Evolutionary conservation across 2,113 vertebrate species (phyloP).

Genomic region (Rafetus swinhoei): DNA sequence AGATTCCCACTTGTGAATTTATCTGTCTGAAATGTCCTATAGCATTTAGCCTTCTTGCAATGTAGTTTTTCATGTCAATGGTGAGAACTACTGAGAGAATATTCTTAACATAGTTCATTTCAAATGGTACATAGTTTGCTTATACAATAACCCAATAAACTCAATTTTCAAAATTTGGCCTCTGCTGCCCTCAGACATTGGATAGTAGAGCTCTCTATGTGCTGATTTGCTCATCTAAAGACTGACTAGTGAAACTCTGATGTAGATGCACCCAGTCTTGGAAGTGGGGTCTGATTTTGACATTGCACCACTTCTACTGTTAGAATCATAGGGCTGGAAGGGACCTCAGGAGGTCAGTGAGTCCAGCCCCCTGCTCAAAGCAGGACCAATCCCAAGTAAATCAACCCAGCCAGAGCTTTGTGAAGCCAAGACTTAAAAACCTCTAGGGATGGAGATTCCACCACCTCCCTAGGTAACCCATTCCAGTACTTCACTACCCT

Average conservation of each 20-base stretch:
- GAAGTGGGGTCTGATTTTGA: background rate
- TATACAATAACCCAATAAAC: background rate
- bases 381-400: too few species aligned
- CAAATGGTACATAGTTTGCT: background rate
- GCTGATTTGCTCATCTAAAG: background rate
- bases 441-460: too few species aligned
- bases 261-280: background rate
- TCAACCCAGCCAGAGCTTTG: too few species aligned
- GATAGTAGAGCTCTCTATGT: background rate
- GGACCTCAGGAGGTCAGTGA: too few species aligned
- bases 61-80: background rate
- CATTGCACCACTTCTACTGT: background rate
- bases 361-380: too few species aligned
- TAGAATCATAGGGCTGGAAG: background rate
- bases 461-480: too few species aligned
- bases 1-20: background rate
- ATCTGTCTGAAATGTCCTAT: background rate
- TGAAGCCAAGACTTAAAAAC: too few species aligned
- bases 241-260: background rate
- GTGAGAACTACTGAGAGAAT: background rate
- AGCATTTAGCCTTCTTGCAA: background rate
- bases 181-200: background rate
- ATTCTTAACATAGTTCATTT: background rate
- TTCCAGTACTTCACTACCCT: too few species aligned
- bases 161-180: background rate